A percentile compares a stretch with the other conserved stretches of the same genome.
Conservation (phyloP, 2,888 invertebrate species). For the Andricus curvator region DNA sequence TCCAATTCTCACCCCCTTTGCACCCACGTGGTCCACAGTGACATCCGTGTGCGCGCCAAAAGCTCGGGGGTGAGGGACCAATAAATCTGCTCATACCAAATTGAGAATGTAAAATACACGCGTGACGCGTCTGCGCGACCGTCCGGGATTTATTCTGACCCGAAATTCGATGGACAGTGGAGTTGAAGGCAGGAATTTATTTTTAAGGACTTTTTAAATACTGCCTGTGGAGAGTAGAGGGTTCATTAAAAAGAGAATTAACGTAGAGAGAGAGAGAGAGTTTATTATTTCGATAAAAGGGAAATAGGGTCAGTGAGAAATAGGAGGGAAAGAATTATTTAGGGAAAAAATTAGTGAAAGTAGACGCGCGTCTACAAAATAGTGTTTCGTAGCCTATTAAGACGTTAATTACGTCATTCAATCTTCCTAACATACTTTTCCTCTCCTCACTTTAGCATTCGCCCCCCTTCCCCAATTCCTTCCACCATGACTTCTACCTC, state of each 20-base stretch:
- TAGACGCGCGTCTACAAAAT: too few relatives aligned
- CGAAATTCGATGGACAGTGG: constrained; percentile 40
- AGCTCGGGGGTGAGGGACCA: constrained; percentile 67
- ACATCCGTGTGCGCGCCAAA: constrained; percentile 72
- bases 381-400: too few relatives aligned
- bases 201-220: constrained; percentile 39
- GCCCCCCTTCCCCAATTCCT: too few relatives aligned
- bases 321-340: too few relatives aligned
- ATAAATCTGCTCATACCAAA: constrained; percentile 74
- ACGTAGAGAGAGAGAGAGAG: background rate
- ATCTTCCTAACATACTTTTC: too few relatives aligned
- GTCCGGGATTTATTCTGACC: constrained; percentile 69
- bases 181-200: constrained; percentile 23
- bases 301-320: background rate
- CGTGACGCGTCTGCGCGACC: constrained; percentile 54
- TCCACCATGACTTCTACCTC: too few relatives aligned
- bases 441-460: too few relatives aligned
- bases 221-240: background rate
- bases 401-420: too few relatives aligned
- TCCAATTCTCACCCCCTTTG: constrained; percentile 38
- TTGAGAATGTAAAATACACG: constrained; percentile 76
- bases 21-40: constrained; percentile 39
- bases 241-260: background rate
- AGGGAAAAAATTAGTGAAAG: too few relatives aligned
- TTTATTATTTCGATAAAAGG: constrained; percentile 5